These are phyloP conservation scores for Upupa epops DNA, from an alignment of 2,113 vertebrate species.

Conservation along the genomic window DNA sequence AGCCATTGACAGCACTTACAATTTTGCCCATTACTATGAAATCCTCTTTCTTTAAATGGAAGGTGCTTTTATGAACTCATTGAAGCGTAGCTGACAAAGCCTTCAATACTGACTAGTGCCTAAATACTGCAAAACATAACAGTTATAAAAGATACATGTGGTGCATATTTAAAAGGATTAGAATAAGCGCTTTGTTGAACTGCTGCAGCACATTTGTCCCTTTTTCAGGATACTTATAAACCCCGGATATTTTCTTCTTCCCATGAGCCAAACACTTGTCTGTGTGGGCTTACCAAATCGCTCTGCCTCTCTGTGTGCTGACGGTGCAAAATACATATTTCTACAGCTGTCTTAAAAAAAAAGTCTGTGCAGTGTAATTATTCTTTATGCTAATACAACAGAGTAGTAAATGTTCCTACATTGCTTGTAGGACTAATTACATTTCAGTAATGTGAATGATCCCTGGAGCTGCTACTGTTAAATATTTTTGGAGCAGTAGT, in stretches of 20 bases:
- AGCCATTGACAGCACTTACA: conserved; percentile 59
- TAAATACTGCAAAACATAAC: conserved; percentile 56
- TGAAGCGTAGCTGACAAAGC: conserved; percentile 57
- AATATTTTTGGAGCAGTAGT: conserved; percentile 30
- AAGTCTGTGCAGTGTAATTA: conserved; percentile 21
- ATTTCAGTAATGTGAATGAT: conserved; percentile 52
- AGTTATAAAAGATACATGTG: conserved; percentile 37
- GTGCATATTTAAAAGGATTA: conserved; percentile 58
- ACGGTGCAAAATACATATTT: background rate
- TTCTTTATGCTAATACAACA: conserved; percentile 47
- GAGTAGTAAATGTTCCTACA: conserved; percentile 16
- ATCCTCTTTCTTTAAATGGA: conserved; percentile 49
- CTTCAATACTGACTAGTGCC: background rate
- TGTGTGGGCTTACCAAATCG: background rate
- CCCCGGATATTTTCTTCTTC: conserved; percentile 1
- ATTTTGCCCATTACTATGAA: conserved; percentile 56
- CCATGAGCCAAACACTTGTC: background rate
- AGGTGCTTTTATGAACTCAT: conserved; percentile 46
- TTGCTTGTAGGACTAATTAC: conserved; percentile 57
- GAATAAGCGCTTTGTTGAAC: conserved; percentile 40
- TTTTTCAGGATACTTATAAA: conserved; percentile 21
- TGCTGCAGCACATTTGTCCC: background rate
- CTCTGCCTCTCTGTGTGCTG: background rate
- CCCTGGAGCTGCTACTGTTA: conserved; percentile 37
- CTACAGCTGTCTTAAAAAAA: background rate